Percentiles rank a stretch among this genome's conserved stretches.
phyloP scores from a whole-genome alignment of 1,140 invertebrate genomes.

The Caerostris darwini region DNA sequence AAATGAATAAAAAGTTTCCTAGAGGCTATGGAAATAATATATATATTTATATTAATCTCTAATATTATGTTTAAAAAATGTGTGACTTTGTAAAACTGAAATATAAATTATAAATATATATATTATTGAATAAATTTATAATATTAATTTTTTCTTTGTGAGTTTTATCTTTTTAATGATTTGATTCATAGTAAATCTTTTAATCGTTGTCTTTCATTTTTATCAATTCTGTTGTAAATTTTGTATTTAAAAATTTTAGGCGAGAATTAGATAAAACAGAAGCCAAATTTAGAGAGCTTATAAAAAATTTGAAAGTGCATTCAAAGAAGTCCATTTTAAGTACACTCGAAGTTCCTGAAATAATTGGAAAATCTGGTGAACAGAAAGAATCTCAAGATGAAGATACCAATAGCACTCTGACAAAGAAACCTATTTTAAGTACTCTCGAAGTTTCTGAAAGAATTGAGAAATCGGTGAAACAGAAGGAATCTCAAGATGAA shows the following conservation, averaged over 20 bases:
- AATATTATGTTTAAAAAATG: no score
- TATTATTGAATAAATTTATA: no score
- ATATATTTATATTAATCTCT: no score
- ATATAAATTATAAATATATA: no score
- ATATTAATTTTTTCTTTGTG: neutral
- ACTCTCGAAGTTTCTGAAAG: no score
- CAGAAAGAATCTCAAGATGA: neutral
- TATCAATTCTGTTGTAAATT: neutral
- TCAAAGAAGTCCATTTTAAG: slow-evolving; percentile 1
- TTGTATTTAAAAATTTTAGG: neutral
- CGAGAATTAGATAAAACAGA: slow-evolving; percentile 1
- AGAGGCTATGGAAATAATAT: no score
- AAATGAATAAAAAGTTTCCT: no score
- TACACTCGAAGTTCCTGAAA: slow-evolving; percentile 16
- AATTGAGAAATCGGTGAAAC: no score
- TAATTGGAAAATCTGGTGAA: neutral
- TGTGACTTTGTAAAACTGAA: no score
- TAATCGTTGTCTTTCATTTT: neutral
- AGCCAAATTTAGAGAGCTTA: slow-evolving; percentile 36
- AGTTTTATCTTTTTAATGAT: neutral
- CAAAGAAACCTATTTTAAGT: no score
- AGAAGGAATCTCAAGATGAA: no score
- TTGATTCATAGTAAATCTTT: neutral
- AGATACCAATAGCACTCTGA: no score
- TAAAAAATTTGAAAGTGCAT: neutral